Base-by-base conservation (phyloP, 2,797 vertebrate genomes). In the Sebastes trivittatus region DNA sequence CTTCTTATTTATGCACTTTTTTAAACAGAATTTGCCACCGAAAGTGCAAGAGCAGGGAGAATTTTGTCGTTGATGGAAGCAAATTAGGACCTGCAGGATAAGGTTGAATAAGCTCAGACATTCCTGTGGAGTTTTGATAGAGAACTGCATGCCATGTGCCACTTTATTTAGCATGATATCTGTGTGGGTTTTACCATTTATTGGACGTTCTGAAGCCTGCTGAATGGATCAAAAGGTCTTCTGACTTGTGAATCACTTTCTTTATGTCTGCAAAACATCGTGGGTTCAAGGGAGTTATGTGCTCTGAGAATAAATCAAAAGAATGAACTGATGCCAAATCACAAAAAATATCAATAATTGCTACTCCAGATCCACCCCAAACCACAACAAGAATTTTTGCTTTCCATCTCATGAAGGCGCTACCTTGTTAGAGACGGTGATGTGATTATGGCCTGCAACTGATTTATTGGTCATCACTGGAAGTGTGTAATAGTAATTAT, bases 301-400 rank as follows among this genome's bases (percentile, higher is more conserved):
- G 14, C 66, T 34, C 23, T 66, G 6, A 25, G 49, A 61, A 18
- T 18, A 22, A 11, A 42, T 38, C 2, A 29, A 59, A 49, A 32
- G 2, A 36, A 65, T 64, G 42, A 70, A 74, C 61, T 69, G 8
- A 82, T 64, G 9, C 46, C 56, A 63, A 30, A 77, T 81, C 60
- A 56, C 30, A 32, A 81, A 76, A 56, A 65, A 42, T 22, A 18
- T 71, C 25, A 75, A 61, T 62, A 29, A 66, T 18, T 55, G 27
- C 7, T 22, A 55, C 77, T 59, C 20, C 25, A 72, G 38, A 71
- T 72, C 34, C 46, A 67, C 5, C 2, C 11, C 7, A 61, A 70
- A 60, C 25, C 56, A 22, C 27, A 32, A 18, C 16, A 14, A 52
- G 5, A 72, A 36, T 25, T 3, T 38, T 18, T 10, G 58, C 49